Percentiles rank a stretch among this genome's conserved stretches.
Evolutionary conservation across 92 coral and sea anemone genomes (phyloP).

Genomic region (Pocillopora grandis): DNA sequence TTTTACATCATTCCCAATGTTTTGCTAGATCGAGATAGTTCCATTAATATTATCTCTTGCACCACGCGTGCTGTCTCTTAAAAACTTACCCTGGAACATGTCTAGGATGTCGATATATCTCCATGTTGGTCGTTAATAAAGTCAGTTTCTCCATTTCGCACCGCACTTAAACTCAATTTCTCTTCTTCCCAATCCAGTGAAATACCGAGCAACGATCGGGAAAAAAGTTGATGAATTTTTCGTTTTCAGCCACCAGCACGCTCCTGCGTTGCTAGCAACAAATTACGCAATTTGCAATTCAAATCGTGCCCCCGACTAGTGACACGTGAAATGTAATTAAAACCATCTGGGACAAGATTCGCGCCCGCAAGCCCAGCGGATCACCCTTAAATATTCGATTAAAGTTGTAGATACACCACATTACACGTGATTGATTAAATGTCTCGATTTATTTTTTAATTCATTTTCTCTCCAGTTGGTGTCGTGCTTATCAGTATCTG

Average conservation of each 20-base stretch:
- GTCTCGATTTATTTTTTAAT: too few species aligned
- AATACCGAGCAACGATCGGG: not conserved
- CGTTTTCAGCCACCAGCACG: conserved; percentile 10
- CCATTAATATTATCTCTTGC: conserved; percentile 9
- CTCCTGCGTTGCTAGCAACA: conserved; percentile 63
- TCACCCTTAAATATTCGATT: too few species aligned
- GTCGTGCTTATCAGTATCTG: too few species aligned
- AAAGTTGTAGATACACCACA: too few species aligned
- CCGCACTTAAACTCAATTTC: not conserved
- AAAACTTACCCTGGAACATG: conserved; percentile 94
- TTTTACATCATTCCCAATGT: not conserved
- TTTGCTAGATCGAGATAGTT: not conserved
- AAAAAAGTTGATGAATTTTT: not conserved
- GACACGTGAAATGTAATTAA: conserved; percentile 21
- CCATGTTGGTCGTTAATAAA: conserved; percentile 82
- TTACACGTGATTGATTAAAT: too few species aligned
- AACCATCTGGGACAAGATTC: not conserved
- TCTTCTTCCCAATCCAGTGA: not conserved
- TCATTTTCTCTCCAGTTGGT: too few species aligned
- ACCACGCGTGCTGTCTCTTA: not conserved
- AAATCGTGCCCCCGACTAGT: not conserved
- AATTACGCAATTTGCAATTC: conserved; percentile 37
- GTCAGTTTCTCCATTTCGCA: conserved; percentile 81
- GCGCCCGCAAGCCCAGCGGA: too few species aligned
- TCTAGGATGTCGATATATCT: conserved; percentile 84